Percentiles rank a stretch among this genome's conserved stretches.
phyloP scores from a whole-genome alignment of 1,140 invertebrate species.

The Sinonovacula constricta region DNA sequence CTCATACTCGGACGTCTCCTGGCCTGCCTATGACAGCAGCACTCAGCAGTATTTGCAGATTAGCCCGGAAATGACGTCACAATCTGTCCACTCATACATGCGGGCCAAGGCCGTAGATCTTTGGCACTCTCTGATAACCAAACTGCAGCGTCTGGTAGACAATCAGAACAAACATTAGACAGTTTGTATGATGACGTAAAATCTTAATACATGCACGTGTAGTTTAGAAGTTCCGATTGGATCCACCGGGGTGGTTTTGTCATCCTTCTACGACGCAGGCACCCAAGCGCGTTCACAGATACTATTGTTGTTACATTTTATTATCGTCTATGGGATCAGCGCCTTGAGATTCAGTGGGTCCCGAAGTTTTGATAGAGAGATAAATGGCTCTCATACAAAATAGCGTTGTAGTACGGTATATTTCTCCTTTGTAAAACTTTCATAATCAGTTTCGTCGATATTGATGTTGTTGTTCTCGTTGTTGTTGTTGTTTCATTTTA shows the following conservation, averaged over 20 bases:
- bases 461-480: too few species aligned
- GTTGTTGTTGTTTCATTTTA: too few species aligned
- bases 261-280: slow-evolving; percentile 88
- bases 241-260: slow-evolving; percentile 97
- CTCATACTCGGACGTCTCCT: neutral
- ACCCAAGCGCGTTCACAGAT: slow-evolving; percentile 83
- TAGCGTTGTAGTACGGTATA: too few species aligned
- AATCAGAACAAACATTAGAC: too few species aligned
- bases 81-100: neutral
- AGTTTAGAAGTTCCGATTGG: too few species aligned
- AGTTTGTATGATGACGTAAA: too few species aligned
- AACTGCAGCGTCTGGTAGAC: neutral
- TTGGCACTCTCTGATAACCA: slow-evolving; percentile 7
- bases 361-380: too few species aligned
- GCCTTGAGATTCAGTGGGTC: slow-evolving; percentile 87
- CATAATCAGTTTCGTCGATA: too few species aligned
- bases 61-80: neutral
- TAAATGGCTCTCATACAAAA: too few species aligned
- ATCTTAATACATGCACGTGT: too few species aligned
- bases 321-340: slow-evolving; percentile 94
- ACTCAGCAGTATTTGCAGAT: neutral
- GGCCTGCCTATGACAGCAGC: neutral
- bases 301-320: slow-evolving; percentile 86
- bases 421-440: too few species aligned
- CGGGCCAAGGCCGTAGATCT: slow-evolving; percentile 7